Evolutionary conservation across 2,888 invertebrate genomes (phyloP), one percentile per base, ranked within the genome.

Genomic region (Brassicogethes aeneus): DNA sequence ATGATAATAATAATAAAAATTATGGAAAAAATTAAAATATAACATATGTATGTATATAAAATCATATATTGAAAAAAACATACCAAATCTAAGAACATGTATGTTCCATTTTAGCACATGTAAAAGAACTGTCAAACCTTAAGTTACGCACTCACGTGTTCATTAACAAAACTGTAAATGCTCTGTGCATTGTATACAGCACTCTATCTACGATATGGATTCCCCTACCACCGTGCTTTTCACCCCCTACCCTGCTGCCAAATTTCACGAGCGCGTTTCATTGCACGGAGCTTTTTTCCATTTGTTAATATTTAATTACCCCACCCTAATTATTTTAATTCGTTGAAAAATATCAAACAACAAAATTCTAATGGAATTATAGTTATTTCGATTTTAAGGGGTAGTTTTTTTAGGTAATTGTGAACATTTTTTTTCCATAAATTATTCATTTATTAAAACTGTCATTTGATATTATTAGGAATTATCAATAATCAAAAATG

Each of bases 281-380:
- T n/a, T n/a, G n/a, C n/a, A n/a, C n/a, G n/a, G n/a, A n/a, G n/a
- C n/a, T n/a, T n/a, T n/a, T n/a, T n/a, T n/a, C n/a, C n/a, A n/a
- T n/a, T n/a, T n/a, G n/a, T n/a, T n/a, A n/a, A n/a, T n/a, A n/a
- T n/a, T n/a, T n/a, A n/a, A n/a, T n/a, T n/a, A n/a, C 23, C 23
- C 23, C 10, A 23, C 23, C 23, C 23, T 13, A 32, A 32, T 32
- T 32, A 32, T 32, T 32, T 32, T 32, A 32, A 32, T 32, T 32
- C 32, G 7, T 32, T 32, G 14, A 32, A 32, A 32, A 32, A 32
- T 8, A 8, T 13, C 13, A 32, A 23, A 23, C 23, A 23, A 12
- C 13, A 13, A 3, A 10, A 32, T 32, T 32, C 7, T 8, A 32
- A 32, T 32, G 32, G 14, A 32, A 32, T 32, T 32, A 32, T 32